These are phyloP conservation scores for Himalopsyche phryganea DNA, from an alignment of 1,140 invertebrate genomes.

Conservation along the genomic window DNA sequence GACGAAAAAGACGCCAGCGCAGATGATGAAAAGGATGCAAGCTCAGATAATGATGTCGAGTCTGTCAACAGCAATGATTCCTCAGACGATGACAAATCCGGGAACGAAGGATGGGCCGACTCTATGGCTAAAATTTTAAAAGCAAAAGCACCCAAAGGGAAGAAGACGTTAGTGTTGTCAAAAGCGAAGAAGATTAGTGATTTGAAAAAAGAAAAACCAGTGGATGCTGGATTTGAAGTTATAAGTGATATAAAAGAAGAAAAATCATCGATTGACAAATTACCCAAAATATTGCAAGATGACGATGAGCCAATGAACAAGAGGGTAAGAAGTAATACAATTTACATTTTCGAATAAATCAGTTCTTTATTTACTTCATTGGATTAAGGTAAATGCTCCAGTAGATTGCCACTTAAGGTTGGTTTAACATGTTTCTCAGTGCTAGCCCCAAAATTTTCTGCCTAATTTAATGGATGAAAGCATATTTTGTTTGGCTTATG, in stretches of 20 bases:
- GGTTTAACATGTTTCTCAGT: too few relatives aligned
- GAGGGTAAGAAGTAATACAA: conserved; percentile 12
- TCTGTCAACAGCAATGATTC: not conserved
- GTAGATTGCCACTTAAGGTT: too few relatives aligned
- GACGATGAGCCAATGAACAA: conserved; percentile 25
- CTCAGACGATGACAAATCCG: conserved; percentile 5
- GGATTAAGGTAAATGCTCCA: too few relatives aligned
- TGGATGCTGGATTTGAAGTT: conserved; percentile 53
- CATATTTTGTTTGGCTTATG: too few relatives aligned
- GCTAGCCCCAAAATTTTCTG: too few relatives aligned
- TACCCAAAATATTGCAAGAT: conserved; percentile 34
- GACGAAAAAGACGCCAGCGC: not conserved
- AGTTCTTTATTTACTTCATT: too few relatives aligned
- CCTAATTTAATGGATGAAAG: too few relatives aligned
- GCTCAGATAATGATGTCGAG: not conserved
- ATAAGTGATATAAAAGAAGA: conserved; percentile 51
- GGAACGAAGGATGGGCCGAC: conserved; percentile 64
- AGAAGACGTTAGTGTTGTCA: conserved; percentile 69
- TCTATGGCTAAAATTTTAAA: conserved; percentile 71
- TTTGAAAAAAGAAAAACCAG: conserved; percentile 48
- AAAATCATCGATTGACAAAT: conserved; percentile 38
- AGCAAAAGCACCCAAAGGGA: conserved; percentile 69
- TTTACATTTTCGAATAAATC: too few relatives aligned
- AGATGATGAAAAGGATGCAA: not conserved
- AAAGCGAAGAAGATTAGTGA: conserved; percentile 68